phyloP scores from a whole-genome alignment of 2,797 vertebrate genomes.

The Pseudochirops cupreus region DNA sequence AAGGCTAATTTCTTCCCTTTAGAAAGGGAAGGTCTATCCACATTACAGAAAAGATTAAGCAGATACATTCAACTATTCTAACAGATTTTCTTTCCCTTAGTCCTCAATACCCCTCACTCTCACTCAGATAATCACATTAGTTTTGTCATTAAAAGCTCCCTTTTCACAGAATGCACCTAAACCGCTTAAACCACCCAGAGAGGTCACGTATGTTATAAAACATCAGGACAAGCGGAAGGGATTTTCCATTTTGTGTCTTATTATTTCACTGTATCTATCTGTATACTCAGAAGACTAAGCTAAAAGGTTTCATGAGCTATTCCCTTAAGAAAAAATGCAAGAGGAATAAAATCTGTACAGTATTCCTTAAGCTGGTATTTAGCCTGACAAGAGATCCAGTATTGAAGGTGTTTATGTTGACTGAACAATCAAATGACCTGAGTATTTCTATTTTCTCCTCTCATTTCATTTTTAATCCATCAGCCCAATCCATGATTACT shows the following conservation, averaged over 20 bases:
- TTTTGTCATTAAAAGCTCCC: conserved; percentile 92
- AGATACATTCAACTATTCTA: conserved; percentile 92
- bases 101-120: conserved; percentile 91
- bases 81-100: conserved; percentile 88
- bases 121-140: conserved; percentile 96
- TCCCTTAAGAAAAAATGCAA: conserved; percentile 45
- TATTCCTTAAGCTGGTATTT: conserved; percentile 47
- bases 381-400: conserved; percentile 34
- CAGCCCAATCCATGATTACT: conserved; percentile 72
- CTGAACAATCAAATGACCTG: conserved; percentile 57
- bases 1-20: conserved; percentile 84
- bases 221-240: conserved; percentile 78
- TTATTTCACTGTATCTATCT: conserved; percentile 66
- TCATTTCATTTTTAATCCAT: conserved; percentile 56
- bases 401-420: conserved; percentile 22
- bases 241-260: conserved; percentile 66
- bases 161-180: conserved; percentile 90
- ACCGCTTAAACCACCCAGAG: conserved; percentile 92
- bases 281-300: conserved; percentile 38
- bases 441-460: conserved; percentile 58
- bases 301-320: conserved; percentile 46
- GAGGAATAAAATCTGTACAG: conserved; percentile 30
- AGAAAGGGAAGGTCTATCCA: conserved; percentile 88
- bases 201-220: conserved; percentile 89
- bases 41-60: conserved; percentile 93